Base-by-base conservation (phyloP, 2,888 invertebrate genomes). In the Malacosoma neustria region DNA sequence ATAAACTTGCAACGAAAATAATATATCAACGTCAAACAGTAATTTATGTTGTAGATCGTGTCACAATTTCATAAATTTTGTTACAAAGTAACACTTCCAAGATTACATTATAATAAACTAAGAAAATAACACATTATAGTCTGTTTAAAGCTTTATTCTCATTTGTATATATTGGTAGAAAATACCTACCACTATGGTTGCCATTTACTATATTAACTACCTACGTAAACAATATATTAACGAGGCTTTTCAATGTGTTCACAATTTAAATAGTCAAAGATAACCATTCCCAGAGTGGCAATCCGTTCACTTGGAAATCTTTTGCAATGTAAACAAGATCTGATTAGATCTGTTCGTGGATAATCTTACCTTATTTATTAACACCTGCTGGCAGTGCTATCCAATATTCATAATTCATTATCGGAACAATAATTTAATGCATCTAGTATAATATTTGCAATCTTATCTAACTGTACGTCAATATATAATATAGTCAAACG, bases 301-400 rank as follows among this genome's bases (percentile, higher is more conserved):
- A 49, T 49, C 47, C 43, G 47, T 48, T 50, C 45, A 53, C 48
- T 51, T 39, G 51, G 42, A 60, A 66, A 63, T 62, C 61, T 67
- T 65, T 72, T 57, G 61, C 64, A 70, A 68, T 75, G 76, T 76
- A 75, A 79, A 82, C 79, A 80, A 64, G 75, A 76, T 72, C 65
- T 54, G 80, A 82, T 81, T 75, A 79, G 72, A 79, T 73, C 61
- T 57, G 54, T 62, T 60, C 36, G 41, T 50, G 59, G 72, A 74
- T 75, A 72, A 76, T 75, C 70, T 64, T 51, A 61, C 43, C 61
- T 73, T 73, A 76, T 82, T 80, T 80, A 80, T 76, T 72, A 64
- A 59, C 66, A 69, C 69, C 62, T 64, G 69, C 65, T 65, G 54
- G 48, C 53, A 51, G 54, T 40, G 53, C 56, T 56, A 69, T 62